Base-by-base conservation (phyloP, 53 echinoderm and acorn worm species). In the Luidia sarsii region DNA sequence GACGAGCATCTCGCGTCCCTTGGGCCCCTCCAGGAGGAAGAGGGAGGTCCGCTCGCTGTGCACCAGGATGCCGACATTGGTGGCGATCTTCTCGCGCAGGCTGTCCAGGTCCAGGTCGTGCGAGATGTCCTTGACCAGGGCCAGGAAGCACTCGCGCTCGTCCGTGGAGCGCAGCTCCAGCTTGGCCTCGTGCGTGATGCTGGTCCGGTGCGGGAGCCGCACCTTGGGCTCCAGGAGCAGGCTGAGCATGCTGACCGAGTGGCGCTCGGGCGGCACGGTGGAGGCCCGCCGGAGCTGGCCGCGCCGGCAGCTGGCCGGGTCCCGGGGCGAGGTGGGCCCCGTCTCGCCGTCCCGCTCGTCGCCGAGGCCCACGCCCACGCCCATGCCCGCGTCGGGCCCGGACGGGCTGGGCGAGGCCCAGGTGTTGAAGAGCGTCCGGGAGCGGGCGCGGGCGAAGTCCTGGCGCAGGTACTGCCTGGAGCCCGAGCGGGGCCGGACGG, bases 81-180 rank as follows among this genome's bases (percentile, higher is more conserved):
- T 84, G 48, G 68, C 43, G 35, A 94, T 94, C 68, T 93, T 99
- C 23, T 85, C 84, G 2, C 89, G 70, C 9, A 99, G 79, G 57
- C 94, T 91, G 67, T 87, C 87, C 24, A 94, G 67, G 50, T 99
- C 91, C 41, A 99, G 81, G 68, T 99, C 99, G 36, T 99, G 94
- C 3, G 99, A 94, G 66, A 99, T 99, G 59, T 99, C 99, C 59
- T 99, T 99, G 64, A 99, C 99, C 24, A 94, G 51, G 27, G 92
- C 88, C 19, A 99, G 89, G 84, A 99, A 99, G 73, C 94, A 99
- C 61, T 91, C 91, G 16, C 99, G 66, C 73, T 99, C 99, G 57
- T 97, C 94, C 16, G 86, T 94, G 28, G 94, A 89, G 67, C 91
- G 79, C 10, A 99, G 82, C 57, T 89, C 71, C 16, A 99, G 77